Percentiles rank a stretch among this genome's conserved stretches.
Conservation (phyloP, 2,888 invertebrate species). For the Lycophotia porphyrea region DNA sequence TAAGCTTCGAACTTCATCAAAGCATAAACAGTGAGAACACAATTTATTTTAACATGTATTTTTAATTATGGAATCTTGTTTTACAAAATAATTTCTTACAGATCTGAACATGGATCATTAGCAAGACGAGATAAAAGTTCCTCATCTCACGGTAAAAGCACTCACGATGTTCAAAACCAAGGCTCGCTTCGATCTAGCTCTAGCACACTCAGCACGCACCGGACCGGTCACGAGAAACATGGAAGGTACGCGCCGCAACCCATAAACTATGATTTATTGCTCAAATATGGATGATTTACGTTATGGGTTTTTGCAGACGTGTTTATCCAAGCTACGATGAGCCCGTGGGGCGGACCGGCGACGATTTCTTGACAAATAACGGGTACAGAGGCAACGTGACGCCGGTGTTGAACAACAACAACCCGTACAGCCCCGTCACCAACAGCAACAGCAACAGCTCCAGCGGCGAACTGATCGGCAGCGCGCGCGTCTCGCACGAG, state of each 20-base stretch:
- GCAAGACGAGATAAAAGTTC: constrained; percentile 84
- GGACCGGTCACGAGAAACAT: constrained; percentile 63
- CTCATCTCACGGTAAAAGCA: constrained; percentile 80
- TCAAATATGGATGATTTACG: constrained; percentile 64
- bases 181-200: constrained; percentile 91
- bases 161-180: constrained; percentile 82
- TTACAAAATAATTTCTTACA: constrained; percentile 17
- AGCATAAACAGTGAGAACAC: constrained; percentile 82
- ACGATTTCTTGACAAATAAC: constrained; percentile 86
- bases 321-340: constrained; percentile 86
- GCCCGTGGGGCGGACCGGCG: constrained; percentile 77
- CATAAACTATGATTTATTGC: constrained; percentile 60
- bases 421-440: constrained; percentile 88
- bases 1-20: constrained; percentile 87
- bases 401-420: constrained; percentile 84
- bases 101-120: constrained; percentile 84
- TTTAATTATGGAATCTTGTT: neutral
- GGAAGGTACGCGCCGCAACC: constrained; percentile 60
- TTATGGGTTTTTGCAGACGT: constrained; percentile 78
- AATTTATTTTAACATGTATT: neutral
- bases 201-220: constrained; percentile 86
- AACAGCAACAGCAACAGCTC: constrained; percentile 89
- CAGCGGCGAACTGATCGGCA: constrained; percentile 88
- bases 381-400: constrained; percentile 85
- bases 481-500: constrained; percentile 92